Conservation (phyloP, 2,113 vertebrate species). For the Mormoops blainvillei region DNA sequence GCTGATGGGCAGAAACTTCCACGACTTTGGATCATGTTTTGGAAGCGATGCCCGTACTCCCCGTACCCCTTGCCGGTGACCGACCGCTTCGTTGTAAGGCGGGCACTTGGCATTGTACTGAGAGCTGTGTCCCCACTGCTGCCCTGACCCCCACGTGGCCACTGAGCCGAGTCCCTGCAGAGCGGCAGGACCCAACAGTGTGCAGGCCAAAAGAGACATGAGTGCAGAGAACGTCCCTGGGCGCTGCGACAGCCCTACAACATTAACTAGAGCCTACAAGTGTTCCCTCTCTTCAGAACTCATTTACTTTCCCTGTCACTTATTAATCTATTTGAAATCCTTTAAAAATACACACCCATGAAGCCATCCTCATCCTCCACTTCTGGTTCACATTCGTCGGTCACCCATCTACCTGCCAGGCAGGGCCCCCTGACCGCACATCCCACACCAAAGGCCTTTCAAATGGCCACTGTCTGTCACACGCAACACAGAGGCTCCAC, state of each 20-base stretch:
- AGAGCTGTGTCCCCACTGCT: not conserved
- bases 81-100: rapidly evolving
- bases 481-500: too few species aligned
- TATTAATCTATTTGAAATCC: not conserved
- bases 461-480: rapidly evolving
- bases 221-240: not conserved
- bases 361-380: rapidly evolving
- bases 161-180: not conserved
- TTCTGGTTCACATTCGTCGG: not conserved
- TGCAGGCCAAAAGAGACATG: not conserved
- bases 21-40: not conserved
- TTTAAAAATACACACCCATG: not conserved
- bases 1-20: not conserved
- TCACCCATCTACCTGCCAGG: not conserved
- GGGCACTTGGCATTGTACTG: not conserved
- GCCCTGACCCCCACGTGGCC: not conserved
- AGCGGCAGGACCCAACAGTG: not conserved
- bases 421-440: too few species aligned
- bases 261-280: not conserved
- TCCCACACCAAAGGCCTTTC: rapidly evolving
- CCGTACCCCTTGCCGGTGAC: rapidly evolving
- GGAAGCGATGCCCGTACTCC: rapidly evolving
- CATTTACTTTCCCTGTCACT: not conserved
- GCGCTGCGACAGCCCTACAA: not conserved
- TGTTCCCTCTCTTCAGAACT: not conserved